These are phyloP conservation scores for Coelopa pilipes DNA, from an alignment of 2,888 invertebrate genomes.

Conservation along the genomic window DNA sequence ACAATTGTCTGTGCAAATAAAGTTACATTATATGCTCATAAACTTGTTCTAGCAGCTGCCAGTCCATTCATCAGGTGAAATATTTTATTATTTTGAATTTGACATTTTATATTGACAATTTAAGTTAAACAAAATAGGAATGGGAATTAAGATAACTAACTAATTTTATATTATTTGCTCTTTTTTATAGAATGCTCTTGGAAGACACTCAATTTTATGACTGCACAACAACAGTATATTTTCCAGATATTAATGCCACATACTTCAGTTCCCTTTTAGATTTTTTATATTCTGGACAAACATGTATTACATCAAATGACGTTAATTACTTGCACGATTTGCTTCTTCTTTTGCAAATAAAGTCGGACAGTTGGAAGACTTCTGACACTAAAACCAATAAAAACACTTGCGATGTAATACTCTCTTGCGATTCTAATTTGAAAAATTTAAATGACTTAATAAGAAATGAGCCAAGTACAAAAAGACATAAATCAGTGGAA, in stretches of 20 bases:
- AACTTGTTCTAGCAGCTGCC: constrained; percentile 87
- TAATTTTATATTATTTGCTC: neutral
- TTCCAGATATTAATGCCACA: constrained; percentile 83
- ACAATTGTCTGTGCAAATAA: constrained; percentile 88
- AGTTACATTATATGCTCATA: constrained; percentile 83
- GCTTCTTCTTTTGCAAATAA: constrained; percentile 84
- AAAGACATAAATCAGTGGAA: constrained; percentile 6
- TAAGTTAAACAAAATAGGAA: too few species aligned
- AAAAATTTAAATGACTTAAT: constrained; percentile 31
- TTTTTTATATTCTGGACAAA: constrained; percentile 87
- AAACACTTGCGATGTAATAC: constrained; percentile 30
- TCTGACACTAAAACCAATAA: constrained; percentile 60
- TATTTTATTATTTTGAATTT: neutral
- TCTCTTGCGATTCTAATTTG: constrained; percentile 30
- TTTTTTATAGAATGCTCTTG: constrained; percentile 71
- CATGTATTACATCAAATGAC: constrained; percentile 71
- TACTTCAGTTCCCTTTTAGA: constrained; percentile 85
- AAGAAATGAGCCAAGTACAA: constrained; percentile 13
- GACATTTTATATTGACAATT: too few species aligned
- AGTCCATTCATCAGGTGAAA: constrained; percentile 82
- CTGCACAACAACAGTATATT: constrained; percentile 82
- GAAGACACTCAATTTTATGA: constrained; percentile 78
- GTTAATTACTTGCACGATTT: constrained; percentile 85
- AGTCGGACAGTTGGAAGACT: constrained; percentile 81
- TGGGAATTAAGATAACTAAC: neutral